Evolutionary conservation across 2,888 invertebrate genomes (phyloP).

Genomic region (Papilio demoleus): DNA sequence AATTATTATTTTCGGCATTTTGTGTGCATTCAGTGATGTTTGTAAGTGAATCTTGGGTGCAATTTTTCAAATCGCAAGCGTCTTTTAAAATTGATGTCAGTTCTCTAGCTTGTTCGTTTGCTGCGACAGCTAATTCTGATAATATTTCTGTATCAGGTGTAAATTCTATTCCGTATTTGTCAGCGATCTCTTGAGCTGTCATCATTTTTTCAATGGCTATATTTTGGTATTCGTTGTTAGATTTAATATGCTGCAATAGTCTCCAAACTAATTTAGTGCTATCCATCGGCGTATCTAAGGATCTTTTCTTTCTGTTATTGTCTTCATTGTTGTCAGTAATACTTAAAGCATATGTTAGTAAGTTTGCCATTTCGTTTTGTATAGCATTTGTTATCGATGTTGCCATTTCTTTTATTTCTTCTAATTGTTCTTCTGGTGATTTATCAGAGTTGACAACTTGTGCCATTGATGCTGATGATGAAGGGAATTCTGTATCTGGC

Average conservation of each 20-base stretch:
- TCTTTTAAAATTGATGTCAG: conserved; percentile 65
- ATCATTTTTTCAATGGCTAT: conserved; percentile 80
- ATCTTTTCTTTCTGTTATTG: conserved; percentile 62
- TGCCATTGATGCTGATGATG: conserved; percentile 67
- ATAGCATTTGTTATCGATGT: conserved; percentile 64
- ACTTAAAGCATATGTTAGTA: conserved; percentile 62
- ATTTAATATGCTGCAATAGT: conserved; percentile 72
- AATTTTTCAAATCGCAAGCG: conserved; percentile 57
- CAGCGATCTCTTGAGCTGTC: conserved; percentile 77
- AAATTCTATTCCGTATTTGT: conserved; percentile 73
- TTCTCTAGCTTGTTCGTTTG: conserved; percentile 70
- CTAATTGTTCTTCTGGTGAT: conserved; percentile 69
- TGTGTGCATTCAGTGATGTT: conserved; percentile 38
- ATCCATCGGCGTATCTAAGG: conserved; percentile 69
- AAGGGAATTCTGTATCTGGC: conserved; percentile 54
- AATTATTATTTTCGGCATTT: conserved; percentile 47
- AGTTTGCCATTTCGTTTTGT: conserved; percentile 68
- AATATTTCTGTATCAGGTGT: conserved; percentile 72
- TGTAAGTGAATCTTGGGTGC: conserved; percentile 47
- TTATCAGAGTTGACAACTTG: conserved; percentile 63
- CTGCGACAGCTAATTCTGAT: conserved; percentile 67
- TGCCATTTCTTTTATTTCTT: conserved; percentile 70
- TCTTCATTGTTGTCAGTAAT: conserved; percentile 53
- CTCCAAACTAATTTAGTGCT: conserved; percentile 69
- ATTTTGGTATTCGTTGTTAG: conserved; percentile 75